Percentiles rank a stretch among this genome's conserved stretches.
phyloP scores from a whole-genome alignment of 2,888 invertebrate genomes.

The Trisateles emortualis region DNA sequence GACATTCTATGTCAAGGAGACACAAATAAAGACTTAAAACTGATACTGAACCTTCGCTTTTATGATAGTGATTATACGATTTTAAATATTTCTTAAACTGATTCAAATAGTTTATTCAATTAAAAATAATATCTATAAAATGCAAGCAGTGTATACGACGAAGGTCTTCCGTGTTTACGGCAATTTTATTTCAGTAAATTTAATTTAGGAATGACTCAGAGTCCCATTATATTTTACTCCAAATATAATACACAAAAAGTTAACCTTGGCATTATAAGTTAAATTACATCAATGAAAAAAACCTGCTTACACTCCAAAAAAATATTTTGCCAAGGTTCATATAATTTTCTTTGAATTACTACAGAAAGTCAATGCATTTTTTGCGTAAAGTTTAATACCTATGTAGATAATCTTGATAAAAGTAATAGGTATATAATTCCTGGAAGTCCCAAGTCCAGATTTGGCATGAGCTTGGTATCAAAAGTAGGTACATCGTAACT shows the following conservation, averaged over 20 bases:
- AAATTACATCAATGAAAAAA: slow-evolving; percentile 34
- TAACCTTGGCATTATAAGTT: slow-evolving; percentile 38
- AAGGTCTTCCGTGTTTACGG: slow-evolving; percentile 18
- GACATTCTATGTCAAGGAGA: background rate
- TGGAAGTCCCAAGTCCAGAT: too few relatives aligned
- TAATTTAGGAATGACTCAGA: slow-evolving; percentile 33
- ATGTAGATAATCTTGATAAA: background rate
- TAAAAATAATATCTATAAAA: background rate
- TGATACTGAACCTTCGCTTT: background rate
- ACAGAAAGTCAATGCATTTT: background rate
- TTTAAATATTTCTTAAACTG: background rate
- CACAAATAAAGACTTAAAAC: background rate
- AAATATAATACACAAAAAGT: slow-evolving; percentile 29
- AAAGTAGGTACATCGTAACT: too few relatives aligned
- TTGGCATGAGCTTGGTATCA: too few relatives aligned
- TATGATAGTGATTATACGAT: background rate
- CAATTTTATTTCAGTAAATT: slow-evolving; percentile 17
- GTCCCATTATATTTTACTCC: slow-evolving; percentile 20
- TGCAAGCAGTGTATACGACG: slow-evolving; percentile 1
- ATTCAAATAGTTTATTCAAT: background rate
- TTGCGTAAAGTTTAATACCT: background rate
- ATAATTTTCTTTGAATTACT: background rate
- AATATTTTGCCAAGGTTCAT: slow-evolving; percentile 16
- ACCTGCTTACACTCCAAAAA: slow-evolving; percentile 14
- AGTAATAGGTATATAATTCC: too few relatives aligned